Evolutionary conservation across 2,113 vertebrate species (phyloP).

Genomic region (Conger conger): DNA sequence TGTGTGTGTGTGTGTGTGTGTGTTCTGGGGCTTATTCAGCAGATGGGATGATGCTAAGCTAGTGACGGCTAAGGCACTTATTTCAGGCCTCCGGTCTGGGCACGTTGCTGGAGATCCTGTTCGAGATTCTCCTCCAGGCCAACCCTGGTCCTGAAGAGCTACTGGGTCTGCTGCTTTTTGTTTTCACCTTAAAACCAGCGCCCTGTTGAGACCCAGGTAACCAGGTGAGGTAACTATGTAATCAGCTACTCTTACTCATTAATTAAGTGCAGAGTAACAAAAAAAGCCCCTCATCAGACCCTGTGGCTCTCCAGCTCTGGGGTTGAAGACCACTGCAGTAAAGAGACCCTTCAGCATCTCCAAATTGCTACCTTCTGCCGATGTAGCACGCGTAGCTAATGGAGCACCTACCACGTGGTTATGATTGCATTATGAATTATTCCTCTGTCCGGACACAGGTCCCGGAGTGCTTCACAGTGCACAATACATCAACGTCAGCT

Average conservation of each 20-base stretch:
- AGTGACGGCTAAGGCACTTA: neutral
- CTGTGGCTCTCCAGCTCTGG: too few relatives aligned
- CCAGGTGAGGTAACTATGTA: too few relatives aligned
- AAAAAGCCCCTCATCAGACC: too few relatives aligned
- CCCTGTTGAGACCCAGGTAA: too few relatives aligned
- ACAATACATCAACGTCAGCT: neutral
- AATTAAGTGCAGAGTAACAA: too few relatives aligned
- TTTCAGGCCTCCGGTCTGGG: neutral
- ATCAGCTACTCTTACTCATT: too few relatives aligned
- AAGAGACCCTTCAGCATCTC: too few relatives aligned
- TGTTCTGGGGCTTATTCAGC: neutral
- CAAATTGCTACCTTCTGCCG: too few relatives aligned
- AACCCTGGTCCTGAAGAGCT: too few relatives aligned
- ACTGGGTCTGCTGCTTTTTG: too few relatives aligned
- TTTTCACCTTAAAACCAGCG: too few relatives aligned
- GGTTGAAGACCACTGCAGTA: too few relatives aligned
- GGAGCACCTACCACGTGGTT: neutral
- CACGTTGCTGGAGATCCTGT: neutral
- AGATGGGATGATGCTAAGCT: neutral
- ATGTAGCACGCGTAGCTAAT: neutral
- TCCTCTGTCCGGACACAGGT: neutral
- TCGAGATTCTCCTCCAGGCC: neutral
- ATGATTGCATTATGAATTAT: neutral
- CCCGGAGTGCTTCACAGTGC: neutral
- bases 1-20: neutral